Evolutionary conservation across 1,140 invertebrate genomes (phyloP).

Genomic region (Sarcophaga peregrina): DNA sequence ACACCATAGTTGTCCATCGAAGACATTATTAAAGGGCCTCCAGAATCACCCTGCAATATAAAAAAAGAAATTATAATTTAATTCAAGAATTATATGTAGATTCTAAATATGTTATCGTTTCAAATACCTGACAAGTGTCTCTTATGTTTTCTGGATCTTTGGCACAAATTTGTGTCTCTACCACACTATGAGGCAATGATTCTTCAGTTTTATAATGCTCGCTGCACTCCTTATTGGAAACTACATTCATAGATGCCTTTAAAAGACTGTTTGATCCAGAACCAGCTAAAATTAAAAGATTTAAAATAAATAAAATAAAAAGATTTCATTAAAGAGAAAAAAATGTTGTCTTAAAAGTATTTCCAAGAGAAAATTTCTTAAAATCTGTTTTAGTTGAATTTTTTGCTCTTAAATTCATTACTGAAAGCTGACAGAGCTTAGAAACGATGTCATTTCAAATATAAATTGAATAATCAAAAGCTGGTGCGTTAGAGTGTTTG

Average conservation of each 20-base stretch:
- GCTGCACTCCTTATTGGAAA: slow-evolving; percentile 42
- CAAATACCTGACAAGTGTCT: slow-evolving; percentile 48
- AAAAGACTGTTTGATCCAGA: slow-evolving; percentile 33
- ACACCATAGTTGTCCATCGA: background rate
- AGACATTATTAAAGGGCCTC: slow-evolving; percentile 44
- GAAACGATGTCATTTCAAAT: too few relatives aligned
- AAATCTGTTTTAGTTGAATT: too few relatives aligned
- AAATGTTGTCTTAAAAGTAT: too few relatives aligned
- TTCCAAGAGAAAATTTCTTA: too few relatives aligned
- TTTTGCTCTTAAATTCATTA: too few relatives aligned
- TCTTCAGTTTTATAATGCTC: slow-evolving; percentile 24
- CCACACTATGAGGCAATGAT: slow-evolving; percentile 40
- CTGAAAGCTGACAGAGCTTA: too few relatives aligned
- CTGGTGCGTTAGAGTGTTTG: too few relatives aligned
- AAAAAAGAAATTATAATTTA: background rate
- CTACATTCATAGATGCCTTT: slow-evolving; percentile 37
- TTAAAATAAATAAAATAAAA: too few relatives aligned
- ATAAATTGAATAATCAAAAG: too few relatives aligned
- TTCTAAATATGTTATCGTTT: too few relatives aligned
- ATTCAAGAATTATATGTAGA: too few relatives aligned
- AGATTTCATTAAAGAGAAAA: background rate
- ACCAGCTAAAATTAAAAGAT: slow-evolving; percentile 31
- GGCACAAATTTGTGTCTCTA: slow-evolving; percentile 48
- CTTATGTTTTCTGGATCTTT: slow-evolving; percentile 30
- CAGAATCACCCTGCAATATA: slow-evolving; percentile 47